These are phyloP conservation scores for Parnassius apollo DNA, from an alignment of 2,888 invertebrate species.

Conservation along the genomic window DNA sequence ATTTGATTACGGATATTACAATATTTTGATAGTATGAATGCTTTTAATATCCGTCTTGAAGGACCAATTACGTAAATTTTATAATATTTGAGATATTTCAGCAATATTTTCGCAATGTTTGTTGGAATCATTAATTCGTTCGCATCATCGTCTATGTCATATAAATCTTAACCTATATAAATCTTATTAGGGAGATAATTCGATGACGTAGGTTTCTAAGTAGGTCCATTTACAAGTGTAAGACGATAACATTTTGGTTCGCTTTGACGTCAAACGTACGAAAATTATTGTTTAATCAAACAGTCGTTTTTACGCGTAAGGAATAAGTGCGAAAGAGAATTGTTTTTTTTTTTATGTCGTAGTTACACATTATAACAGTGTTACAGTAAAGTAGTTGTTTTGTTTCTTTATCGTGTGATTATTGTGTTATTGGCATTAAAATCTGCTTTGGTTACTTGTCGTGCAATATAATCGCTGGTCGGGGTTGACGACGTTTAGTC, in stretches of 20 bases:
- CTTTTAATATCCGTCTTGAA: neutral
- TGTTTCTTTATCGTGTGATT: slow-evolving; percentile 42
- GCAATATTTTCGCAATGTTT: no score
- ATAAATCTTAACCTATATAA: no score
- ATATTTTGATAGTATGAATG: no score
- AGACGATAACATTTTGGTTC: slow-evolving; percentile 16
- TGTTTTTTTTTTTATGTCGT: neutral
- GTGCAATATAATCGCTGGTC: slow-evolving; percentile 40
- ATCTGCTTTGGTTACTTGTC: slow-evolving; percentile 34
- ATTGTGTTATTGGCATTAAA: slow-evolving; percentile 45
- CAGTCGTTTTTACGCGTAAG: slow-evolving; percentile 1
- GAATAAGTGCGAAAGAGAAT: neutral
- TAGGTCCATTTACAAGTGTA: slow-evolving; percentile 12
- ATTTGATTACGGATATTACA: no score
- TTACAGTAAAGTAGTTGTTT: neutral
- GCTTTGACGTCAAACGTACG: slow-evolving; percentile 24
- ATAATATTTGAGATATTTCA: no score
- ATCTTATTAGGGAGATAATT: slow-evolving; percentile 6
- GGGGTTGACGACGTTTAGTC: slow-evolving; percentile 40
- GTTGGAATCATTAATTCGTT: no score
- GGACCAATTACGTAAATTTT: neutral
- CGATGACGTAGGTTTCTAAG: slow-evolving; percentile 18
- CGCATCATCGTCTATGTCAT: no score
- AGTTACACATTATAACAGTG: neutral
- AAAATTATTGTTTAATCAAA: slow-evolving; percentile 1